These are phyloP conservation scores for Hipposideros armiger DNA, from an alignment of 2,113 vertebrate genomes.

Conservation along the genomic window DNA sequence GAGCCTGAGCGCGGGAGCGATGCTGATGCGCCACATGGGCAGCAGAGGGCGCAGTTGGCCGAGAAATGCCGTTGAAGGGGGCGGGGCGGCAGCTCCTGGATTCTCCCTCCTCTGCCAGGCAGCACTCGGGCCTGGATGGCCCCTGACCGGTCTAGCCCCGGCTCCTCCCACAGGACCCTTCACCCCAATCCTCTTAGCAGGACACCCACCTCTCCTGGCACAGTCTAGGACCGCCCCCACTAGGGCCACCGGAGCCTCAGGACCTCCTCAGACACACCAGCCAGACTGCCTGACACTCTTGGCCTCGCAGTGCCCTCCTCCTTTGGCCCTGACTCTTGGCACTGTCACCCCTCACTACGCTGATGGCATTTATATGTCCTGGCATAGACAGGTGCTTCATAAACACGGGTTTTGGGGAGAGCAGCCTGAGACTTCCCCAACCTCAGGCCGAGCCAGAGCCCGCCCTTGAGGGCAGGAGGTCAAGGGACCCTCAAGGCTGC, in stretches of 20 bases:
- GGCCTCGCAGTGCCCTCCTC: neutral
- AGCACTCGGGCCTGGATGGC: neutral
- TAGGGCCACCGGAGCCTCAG: too few species aligned
- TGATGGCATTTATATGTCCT: too few species aligned
- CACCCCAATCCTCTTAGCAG: neutral
- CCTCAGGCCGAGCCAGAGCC: neutral
- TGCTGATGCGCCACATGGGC: neutral
- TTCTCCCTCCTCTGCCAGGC: neutral
- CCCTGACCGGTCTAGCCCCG: accelerated
- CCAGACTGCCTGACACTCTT: too few species aligned
- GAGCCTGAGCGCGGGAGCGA: neutral
- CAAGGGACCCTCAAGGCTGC: neutral
- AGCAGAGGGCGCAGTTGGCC: conserved; percentile 42
- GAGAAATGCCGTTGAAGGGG: accelerated
- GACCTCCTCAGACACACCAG: neutral
- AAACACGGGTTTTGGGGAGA: neutral
- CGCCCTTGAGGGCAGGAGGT: neutral
- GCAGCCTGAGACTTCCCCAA: neutral
- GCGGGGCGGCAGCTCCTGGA: accelerated
- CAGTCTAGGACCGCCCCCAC: accelerated
- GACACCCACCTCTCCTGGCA: neutral
- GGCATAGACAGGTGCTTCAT: neutral
- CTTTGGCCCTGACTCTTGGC: neutral
- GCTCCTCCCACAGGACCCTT: neutral
- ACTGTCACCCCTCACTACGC: neutral